Conservation (phyloP, 2,888 invertebrate species). For the Geophilus truncorum region DNA sequence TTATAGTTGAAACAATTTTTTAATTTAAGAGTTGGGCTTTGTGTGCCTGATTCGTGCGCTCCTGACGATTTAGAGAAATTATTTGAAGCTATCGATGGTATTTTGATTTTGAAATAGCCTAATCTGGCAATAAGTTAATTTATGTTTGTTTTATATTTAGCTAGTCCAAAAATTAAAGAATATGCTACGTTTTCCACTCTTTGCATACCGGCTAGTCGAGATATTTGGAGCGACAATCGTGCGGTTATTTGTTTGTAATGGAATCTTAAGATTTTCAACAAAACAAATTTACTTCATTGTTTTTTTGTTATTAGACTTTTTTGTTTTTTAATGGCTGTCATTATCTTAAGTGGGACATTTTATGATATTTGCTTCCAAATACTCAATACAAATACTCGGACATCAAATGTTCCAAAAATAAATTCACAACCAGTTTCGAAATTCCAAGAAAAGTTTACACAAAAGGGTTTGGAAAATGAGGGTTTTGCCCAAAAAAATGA, state of each 20-base stretch:
- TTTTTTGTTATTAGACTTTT: neutral
- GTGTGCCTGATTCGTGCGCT: neutral
- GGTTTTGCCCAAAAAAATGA: no score
- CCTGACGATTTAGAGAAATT: neutral
- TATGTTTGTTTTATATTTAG: neutral
- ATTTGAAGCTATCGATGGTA: neutral
- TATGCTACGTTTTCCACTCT: neutral
- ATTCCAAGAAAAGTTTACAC: no score
- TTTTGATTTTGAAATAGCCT: neutral
- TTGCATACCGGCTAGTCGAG: neutral
- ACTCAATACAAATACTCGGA: no score
- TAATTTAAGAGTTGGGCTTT: neutral
- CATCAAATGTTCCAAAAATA: no score
- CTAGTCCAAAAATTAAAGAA: neutral
- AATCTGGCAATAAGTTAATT: neutral
- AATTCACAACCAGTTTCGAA: no score
- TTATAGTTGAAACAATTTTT: neutral
- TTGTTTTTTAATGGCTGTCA: neutral
- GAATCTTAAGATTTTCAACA: neutral
- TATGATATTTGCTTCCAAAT: neutral
- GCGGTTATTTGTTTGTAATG: conserved; percentile 18
- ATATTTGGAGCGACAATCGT: neutral
- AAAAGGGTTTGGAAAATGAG: no score
- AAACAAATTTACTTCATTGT: neutral
- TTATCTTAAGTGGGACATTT: neutral